phyloP scores from a whole-genome alignment of 2,888 invertebrate species.

The Orthonevra nobilis region DNA sequence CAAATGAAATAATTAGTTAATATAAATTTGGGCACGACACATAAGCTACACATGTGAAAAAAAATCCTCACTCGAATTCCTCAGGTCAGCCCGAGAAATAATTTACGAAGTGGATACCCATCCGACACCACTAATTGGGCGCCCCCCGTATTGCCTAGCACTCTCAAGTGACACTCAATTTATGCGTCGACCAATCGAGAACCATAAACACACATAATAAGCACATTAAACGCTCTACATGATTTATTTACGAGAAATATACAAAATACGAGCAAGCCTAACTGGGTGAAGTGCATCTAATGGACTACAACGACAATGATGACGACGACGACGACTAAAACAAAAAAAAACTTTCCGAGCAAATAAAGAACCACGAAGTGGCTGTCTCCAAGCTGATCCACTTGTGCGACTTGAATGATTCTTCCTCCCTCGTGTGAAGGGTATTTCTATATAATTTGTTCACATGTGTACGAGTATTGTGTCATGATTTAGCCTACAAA shows the following conservation, averaged over 20 bases:
- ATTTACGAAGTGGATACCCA: conserved; percentile 23
- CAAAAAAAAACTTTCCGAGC: conserved; percentile 30
- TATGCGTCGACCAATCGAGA: conserved; percentile 23
- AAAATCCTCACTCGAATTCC: not conserved
- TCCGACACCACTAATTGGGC: conserved; percentile 43
- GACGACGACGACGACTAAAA: not conserved
- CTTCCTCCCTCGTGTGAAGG: conserved; percentile 17
- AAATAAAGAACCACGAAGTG: conserved; percentile 59
- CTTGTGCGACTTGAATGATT: conserved; percentile 37
- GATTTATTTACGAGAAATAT: conserved; percentile 44
- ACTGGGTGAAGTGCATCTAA: conserved; percentile 47
- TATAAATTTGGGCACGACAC: too few species aligned
- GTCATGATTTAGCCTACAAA: conserved; percentile 13
- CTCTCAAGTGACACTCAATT: conserved; percentile 35
- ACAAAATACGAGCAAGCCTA: conserved; percentile 3
- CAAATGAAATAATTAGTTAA: too few species aligned
- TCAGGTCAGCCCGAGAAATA: conserved; percentile 24
- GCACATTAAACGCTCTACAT: conserved; percentile 17
- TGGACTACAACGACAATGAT: conserved; percentile 29
- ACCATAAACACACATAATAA: conserved; percentile 23
- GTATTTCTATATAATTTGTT: not conserved
- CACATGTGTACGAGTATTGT: not conserved
- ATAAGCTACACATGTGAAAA: too few species aligned
- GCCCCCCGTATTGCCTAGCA: not conserved
- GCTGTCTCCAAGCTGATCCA: conserved; percentile 34